A percentile compares a stretch with the other conserved stretches of the same genome.
phyloP scores from a whole-genome alignment of 1,140 invertebrate species.

The Ceratoteleas bidentatus region DNA sequence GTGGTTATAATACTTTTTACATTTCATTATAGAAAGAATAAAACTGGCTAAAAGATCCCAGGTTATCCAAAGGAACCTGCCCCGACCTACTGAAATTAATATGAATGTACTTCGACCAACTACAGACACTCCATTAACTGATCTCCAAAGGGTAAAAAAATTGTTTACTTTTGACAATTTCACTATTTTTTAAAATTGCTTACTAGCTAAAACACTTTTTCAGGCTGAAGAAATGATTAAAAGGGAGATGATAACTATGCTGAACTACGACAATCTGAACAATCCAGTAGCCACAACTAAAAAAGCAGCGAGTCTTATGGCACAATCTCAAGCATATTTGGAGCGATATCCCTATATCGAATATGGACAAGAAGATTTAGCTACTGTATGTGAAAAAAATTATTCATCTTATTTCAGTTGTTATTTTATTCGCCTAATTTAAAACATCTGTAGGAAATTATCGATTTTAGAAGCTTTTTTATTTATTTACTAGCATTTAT shows the following conservation, averaged over 20 bases:
- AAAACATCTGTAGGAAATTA: too few species aligned
- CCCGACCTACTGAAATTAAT: slow-evolving; percentile 94
- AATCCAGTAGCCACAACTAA: slow-evolving; percentile 83
- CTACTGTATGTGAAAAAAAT: slow-evolving; percentile 78
- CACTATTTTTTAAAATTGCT: neutral
- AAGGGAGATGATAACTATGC: slow-evolving; percentile 97
- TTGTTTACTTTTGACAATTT: neutral
- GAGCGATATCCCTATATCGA: slow-evolving; percentile 93
- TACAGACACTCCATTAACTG: slow-evolving; percentile 88
- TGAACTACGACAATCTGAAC: slow-evolving; percentile 92
- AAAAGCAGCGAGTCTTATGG: slow-evolving; percentile 75
- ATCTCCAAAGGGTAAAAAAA: slow-evolving; percentile 88
- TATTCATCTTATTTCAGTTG: neutral
- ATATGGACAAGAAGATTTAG: slow-evolving; percentile 87
- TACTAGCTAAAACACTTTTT: slow-evolving; percentile 10
- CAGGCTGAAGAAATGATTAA: slow-evolving; percentile 98
- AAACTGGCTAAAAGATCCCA: slow-evolving; percentile 92
- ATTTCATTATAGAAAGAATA: slow-evolving; percentile 76
- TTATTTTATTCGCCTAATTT: too few species aligned
- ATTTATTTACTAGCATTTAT: too few species aligned
- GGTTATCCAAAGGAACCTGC: slow-evolving; percentile 93
- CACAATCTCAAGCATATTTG: slow-evolving; percentile 86
- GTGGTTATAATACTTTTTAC: slow-evolving; percentile 1
- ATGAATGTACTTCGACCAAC: slow-evolving; percentile 88
- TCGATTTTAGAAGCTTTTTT: too few species aligned